These are phyloP conservation scores for Latrodectus geometricus DNA, from an alignment of 1,140 invertebrate genomes.

Conservation along the genomic window DNA sequence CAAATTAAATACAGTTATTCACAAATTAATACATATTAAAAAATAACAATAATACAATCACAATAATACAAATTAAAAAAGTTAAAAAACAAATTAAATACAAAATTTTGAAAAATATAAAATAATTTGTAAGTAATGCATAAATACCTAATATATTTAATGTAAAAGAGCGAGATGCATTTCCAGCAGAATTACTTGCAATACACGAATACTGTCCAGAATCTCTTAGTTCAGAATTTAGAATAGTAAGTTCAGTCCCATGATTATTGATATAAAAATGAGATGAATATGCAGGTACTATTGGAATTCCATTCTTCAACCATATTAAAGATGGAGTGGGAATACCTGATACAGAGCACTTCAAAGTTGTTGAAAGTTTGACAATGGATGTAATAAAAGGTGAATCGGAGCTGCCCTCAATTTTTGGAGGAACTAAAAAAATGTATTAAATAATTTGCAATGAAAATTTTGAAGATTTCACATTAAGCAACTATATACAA, in stretches of 20 bases:
- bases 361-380: conserved; percentile 13
- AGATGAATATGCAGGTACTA: not conserved
- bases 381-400: conserved; percentile 31
- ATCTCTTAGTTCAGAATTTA: conserved; percentile 17
- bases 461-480: too few relatives aligned
- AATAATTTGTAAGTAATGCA: not conserved
- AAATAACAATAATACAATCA: too few relatives aligned
- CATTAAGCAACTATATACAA: too few relatives aligned
- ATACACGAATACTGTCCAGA: conserved; percentile 44
- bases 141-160: conserved; percentile 52
- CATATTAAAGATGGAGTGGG: conserved; percentile 46
- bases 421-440: conserved; percentile 53
- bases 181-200: conserved; percentile 53
- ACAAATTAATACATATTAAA: too few relatives aligned
- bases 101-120: not conserved
- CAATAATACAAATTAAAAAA: not conserved
- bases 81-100: not conserved
- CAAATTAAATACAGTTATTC: not conserved
- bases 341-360: conserved; percentile 33
- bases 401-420: conserved; percentile 6
- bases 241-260: conserved; percentile 1
- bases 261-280: conserved; percentile 18
- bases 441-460: not conserved
- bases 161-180: conserved; percentile 29
- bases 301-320: conserved; percentile 53